Conservation (phyloP, 2,113 vertebrate species). For the Nycticryphes semicollaris region DNA sequence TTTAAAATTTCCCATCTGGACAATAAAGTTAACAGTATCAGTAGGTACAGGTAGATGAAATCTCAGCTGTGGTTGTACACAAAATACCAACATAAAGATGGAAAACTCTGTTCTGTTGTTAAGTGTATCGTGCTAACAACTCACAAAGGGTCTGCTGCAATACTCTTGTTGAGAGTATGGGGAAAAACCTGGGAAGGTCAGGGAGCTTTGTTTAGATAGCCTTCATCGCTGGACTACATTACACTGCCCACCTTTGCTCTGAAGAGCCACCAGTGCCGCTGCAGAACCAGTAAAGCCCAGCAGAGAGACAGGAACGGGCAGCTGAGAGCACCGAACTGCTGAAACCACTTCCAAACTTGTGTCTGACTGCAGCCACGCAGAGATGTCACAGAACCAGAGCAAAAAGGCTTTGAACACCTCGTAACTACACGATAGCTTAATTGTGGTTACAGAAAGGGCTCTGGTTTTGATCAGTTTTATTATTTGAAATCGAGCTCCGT, state of each 20-base stretch:
- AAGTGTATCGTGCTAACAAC: neutral
- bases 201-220: neutral
- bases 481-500: neutral
- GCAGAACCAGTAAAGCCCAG: neutral
- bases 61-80: neutral
- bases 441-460: neutral
- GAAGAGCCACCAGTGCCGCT: neutral
- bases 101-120: too few species aligned
- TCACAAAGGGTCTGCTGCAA: neutral
- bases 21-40: neutral
- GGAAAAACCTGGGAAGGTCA: neutral
- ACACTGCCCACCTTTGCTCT: neutral
- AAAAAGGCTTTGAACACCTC: constrained; percentile 45
- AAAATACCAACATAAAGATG: neutral
- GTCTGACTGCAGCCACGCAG: neutral
- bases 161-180: neutral
- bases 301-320: neutral
- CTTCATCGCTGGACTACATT: rapidly evolving
- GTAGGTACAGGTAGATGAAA: neutral
- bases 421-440: neutral
- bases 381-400: neutral
- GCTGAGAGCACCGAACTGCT: neutral
- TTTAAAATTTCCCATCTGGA: neutral
- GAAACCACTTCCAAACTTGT: neutral
- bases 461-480: constrained; percentile 51